Conservation (phyloP, 2,113 vertebrate species). For the Procavia capensis region DNA sequence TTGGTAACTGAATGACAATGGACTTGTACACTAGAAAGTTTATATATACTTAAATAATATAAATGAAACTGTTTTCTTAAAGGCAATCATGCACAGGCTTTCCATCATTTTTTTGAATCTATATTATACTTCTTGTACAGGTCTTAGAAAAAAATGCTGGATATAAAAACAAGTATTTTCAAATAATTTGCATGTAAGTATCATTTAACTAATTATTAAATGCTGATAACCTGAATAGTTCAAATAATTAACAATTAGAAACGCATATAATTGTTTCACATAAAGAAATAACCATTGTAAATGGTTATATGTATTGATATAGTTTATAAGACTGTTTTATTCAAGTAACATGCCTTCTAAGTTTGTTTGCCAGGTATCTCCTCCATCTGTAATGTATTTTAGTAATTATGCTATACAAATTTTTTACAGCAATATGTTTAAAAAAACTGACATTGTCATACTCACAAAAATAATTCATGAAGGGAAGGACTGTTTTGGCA, state of each 20-base stretch:
- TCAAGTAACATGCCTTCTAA: not conserved
- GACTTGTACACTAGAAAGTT: not conserved
- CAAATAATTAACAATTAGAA: not conserved
- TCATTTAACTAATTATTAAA: not conserved
- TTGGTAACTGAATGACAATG: not conserved
- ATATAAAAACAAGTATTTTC: not conserved
- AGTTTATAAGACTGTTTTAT: not conserved
- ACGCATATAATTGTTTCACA: not conserved
- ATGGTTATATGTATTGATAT: not conserved
- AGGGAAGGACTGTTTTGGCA: too few relatives aligned
- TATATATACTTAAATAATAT: not conserved
- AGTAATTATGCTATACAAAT: too few relatives aligned
- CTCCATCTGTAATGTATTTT: too few relatives aligned
- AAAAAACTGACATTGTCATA: too few relatives aligned
- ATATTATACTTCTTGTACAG: not conserved
- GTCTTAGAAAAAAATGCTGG: not conserved
- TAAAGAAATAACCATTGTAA: too few relatives aligned
- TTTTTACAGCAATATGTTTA: too few relatives aligned
- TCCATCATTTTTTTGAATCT: not conserved
- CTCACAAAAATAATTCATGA: too few relatives aligned
- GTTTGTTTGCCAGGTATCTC: too few relatives aligned
- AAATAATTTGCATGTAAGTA: not conserved
- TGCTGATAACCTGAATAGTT: not conserved
- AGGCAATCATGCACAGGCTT: not conserved
- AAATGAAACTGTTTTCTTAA: not conserved